Evolutionary conservation across 2,888 invertebrate species (phyloP).

Genomic region (Panopea generosa): DNA sequence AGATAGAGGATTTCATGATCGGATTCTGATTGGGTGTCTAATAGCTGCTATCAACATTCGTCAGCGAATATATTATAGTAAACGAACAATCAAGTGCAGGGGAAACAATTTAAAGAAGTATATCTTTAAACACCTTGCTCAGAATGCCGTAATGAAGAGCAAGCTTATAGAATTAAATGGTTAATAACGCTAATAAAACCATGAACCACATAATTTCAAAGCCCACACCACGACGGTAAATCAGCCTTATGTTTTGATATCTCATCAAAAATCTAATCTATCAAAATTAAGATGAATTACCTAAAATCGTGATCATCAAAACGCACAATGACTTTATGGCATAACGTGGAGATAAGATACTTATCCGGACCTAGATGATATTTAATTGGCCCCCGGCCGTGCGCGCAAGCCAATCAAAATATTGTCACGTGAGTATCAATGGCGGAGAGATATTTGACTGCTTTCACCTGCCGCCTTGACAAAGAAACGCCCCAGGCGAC

Average conservation of each 20-base stretch:
- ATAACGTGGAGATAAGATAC: constrained; percentile 34
- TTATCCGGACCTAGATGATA: constrained; percentile 24
- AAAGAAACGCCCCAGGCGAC: constrained; percentile 31
- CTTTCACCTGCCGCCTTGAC: constrained; percentile 47
- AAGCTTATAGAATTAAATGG: constrained; percentile 22
- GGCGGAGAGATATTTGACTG: constrained; percentile 47
- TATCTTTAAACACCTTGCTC: too few species aligned
- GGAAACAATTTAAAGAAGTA: too few species aligned
- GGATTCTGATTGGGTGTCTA: too few species aligned
- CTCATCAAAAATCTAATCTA: constrained; percentile 13
- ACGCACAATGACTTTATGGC: constrained; percentile 12
- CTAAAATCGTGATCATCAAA: constrained; percentile 35
- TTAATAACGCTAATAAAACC: constrained; percentile 29
- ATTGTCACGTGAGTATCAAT: constrained; percentile 41
- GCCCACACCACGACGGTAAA: background rate
- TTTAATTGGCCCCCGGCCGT: constrained; percentile 57
- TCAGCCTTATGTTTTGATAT: constrained; percentile 11
- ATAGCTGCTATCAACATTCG: too few species aligned
- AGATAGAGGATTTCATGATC: constrained; percentile 7
- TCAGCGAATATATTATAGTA: too few species aligned
- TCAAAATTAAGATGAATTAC: constrained; percentile 52
- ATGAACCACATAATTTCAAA: constrained; percentile 32
- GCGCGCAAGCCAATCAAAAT: constrained; percentile 50
- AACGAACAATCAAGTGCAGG: too few species aligned
- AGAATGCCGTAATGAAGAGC: background rate